Evolutionary conservation across 2,797 vertebrate species (phyloP).

Genomic region (Malurus splendens): DNA sequence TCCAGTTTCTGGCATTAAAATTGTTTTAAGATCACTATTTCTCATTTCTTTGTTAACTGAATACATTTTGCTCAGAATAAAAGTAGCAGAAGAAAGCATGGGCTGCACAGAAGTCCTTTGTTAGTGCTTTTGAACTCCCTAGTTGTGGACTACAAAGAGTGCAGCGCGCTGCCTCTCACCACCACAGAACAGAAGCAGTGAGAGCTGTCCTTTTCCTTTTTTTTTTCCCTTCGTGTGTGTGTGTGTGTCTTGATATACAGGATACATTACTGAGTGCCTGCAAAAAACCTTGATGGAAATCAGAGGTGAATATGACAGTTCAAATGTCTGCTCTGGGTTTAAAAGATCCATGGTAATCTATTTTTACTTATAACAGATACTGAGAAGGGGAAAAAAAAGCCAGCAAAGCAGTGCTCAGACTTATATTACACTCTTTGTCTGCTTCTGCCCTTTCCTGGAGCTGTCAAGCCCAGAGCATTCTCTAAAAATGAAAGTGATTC

Average conservation of each 20-base stretch:
- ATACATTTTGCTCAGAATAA: constrained; percentile 76
- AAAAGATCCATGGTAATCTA: constrained; percentile 70
- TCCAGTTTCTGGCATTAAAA: constrained; percentile 67
- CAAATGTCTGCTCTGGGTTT: constrained; percentile 73
- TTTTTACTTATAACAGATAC: constrained; percentile 66
- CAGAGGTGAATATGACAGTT: constrained; percentile 79
- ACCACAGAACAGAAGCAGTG: constrained; percentile 69
- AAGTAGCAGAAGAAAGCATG: constrained; percentile 71
- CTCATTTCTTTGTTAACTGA: constrained; percentile 72
- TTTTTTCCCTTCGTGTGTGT: constrained; percentile 35
- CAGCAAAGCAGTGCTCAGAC: constrained; percentile 57
- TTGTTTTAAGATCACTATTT: constrained; percentile 77
- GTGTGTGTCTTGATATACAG: constrained; percentile 64
- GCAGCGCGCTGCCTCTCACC: constrained; percentile 64
- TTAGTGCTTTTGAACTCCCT: constrained; percentile 78
- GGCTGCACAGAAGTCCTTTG: constrained; percentile 73
- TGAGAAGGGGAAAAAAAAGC: constrained; percentile 43
- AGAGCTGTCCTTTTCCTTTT: constrained; percentile 47
- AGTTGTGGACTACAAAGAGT: constrained; percentile 76
- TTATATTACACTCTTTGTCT: constrained; percentile 54
- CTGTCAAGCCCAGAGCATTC: constrained; percentile 7
- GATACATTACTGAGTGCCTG: constrained; percentile 69
- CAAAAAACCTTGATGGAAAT: constrained; percentile 76
- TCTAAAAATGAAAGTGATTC: constrained; percentile 30
- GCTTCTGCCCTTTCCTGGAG: neutral